These are phyloP conservation scores for Phataginus tetradactyla DNA, from an alignment of 2,797 vertebrate species.

Conservation along the genomic window DNA sequence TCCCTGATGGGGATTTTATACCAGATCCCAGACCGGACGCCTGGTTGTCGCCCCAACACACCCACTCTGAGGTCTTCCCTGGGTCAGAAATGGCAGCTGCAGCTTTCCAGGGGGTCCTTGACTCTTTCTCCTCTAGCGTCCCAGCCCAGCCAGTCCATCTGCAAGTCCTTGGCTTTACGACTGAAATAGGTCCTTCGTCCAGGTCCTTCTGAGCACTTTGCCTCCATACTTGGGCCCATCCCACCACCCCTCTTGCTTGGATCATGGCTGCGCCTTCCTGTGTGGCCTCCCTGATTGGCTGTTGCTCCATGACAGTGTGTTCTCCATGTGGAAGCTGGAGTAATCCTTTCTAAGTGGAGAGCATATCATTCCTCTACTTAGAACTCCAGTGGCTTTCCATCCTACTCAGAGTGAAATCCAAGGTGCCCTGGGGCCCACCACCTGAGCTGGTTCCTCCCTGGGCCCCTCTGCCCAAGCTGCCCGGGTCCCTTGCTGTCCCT, in stretches of 20 bases:
- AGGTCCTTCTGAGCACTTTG: too few species aligned
- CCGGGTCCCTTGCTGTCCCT: neutral
- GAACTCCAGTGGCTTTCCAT: neutral
- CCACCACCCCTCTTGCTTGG: neutral
- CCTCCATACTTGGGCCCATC: rapidly evolving
- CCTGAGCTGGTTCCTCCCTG: neutral
- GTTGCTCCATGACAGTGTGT: neutral
- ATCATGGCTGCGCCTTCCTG: neutral
- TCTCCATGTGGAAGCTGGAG: neutral
- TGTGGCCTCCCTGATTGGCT: neutral
- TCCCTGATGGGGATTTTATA: neutral
- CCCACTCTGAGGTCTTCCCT: neutral
- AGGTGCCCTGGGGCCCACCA: neutral
- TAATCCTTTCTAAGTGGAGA: neutral
- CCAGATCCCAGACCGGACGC: rapidly evolving
- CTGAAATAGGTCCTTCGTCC: rapidly evolving
- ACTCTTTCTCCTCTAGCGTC: neutral
- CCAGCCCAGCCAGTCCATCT: neutral
- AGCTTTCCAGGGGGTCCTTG: neutral
- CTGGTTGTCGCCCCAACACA: rapidly evolving
- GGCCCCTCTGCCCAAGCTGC: neutral
- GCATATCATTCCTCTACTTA: neutral
- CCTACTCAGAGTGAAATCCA: neutral
- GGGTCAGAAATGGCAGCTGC: neutral
- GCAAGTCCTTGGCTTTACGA: neutral